Evolutionary conservation across 2,797 vertebrate species (phyloP), one percentile per base, ranked within the genome.

Genomic region (Sylvia borin): DNA sequence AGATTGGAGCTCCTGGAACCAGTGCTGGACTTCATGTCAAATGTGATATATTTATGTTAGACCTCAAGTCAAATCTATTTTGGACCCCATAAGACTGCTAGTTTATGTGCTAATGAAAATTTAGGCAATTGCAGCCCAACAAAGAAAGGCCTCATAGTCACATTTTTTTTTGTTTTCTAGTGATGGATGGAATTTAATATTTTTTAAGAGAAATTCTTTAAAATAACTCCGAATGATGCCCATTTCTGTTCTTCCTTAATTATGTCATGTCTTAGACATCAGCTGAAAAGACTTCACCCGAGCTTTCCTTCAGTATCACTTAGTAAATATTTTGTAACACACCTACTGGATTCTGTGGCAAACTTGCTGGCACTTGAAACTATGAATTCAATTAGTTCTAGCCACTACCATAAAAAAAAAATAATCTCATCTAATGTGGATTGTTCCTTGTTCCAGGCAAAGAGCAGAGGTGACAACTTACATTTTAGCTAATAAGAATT

Each of bases 401-500:
- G 47, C 16, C 50, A 57, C 31, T 53, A 83, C n/a, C 18, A 68
- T 50, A 7, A 66, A 51, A 74, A 36, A 50, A 40, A 72, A 36
- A 31, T 22, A 7, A 13, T 1, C 11, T 70, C 36, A 58, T 67
- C 26, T 92, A 40, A 65, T 16, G 24, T 32, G 57, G 24, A 20
- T 57, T 93, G 42, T 34, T 76, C 58, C 18, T 85, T 88, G 51
- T 93, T 95, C 76, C 74, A 82, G 86, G 65, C 82, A 85, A 94
- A 94, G 80, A 88, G 45, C 66, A 91, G 43, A 81, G 62, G 60
- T 85, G 61, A 79, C 43, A 85, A 62, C 54, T 66, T 82, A 53
- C 54, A 64, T 74, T 96, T 94, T 47, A 70, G 26, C 31, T 95
- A 92, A 89, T 72, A 93, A 88, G 36, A 32, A 15, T 82, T 88